Evolutionary conservation across 2,113 vertebrate genomes (phyloP), one percentile per base, ranked within the genome.

Genomic region (Ciconia stormi): DNA sequence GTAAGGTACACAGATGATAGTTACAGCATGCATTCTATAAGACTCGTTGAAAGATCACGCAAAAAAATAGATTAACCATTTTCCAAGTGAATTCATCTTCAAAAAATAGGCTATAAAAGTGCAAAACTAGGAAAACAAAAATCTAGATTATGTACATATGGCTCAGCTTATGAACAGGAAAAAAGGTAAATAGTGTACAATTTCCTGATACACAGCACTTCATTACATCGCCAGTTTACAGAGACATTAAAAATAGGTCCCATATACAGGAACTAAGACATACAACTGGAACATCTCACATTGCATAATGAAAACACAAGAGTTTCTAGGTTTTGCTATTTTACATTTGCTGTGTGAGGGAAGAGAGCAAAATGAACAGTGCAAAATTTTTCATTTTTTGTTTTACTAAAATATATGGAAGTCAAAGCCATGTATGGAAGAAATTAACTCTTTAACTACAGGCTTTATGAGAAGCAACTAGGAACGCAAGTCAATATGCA

Each of bases 21-120:
- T 91, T 79, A 92, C 84, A 94, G 95, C 95, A 94, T 69, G 96
- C 92, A 90, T 81, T 94, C 95, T 78, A 26, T 72, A 91, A 97
- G 95, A 93, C 97, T 97, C 93, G 91, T 91, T 82, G 97, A 81
- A 89, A 94, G 89, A 96, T 96, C 93, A 95, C 95, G 66, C 96
- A 95, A 94, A 97, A 97, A 96, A 98, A 96, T 95, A 97, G 96
- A 96, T 97, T 96, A 97, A 98, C 98, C 97, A 98, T 97, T 97
- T 98, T 97, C 96, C 97, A 98, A 97, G 98, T 97, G 97, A 97
- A 98, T 98, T 98, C 74, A 89, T 98, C 98, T 98, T 98, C 97
- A 98, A 98, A 98, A 98, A 98, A 98, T 98, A 98, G 97, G 91
- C 97, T 98, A 98, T 98, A 98, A 98, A 98, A 98, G 98, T 98